These are phyloP conservation scores for Heterohyrax brucei DNA, from an alignment of 2,797 vertebrate species.

Conservation along the genomic window DNA sequence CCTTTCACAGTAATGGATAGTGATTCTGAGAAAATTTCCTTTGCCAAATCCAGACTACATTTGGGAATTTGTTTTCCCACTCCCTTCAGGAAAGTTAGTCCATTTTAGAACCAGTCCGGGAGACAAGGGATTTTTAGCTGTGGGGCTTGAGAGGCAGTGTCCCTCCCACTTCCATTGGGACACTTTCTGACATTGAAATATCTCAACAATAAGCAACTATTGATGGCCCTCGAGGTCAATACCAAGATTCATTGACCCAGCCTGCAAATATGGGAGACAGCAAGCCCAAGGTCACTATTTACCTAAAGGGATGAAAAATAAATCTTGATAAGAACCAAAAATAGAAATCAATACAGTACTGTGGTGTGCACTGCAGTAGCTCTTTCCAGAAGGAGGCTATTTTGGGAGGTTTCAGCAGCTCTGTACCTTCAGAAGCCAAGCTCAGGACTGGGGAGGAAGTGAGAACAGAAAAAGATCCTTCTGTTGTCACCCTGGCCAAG, in stretches of 20 bases:
- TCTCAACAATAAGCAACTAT: slow-evolving; percentile 82
- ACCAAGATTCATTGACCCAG: slow-evolving; percentile 84
- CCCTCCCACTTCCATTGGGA: not conserved
- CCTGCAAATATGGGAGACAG: slow-evolving; percentile 82
- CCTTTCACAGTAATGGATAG: slow-evolving; percentile 41
- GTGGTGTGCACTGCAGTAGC: slow-evolving; percentile 58
- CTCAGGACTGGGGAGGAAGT: slow-evolving; percentile 38
- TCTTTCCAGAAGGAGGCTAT: slow-evolving; percentile 67
- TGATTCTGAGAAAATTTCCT: slow-evolving; percentile 43
- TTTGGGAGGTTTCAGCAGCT: slow-evolving; percentile 68
- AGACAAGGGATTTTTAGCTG: slow-evolving; percentile 75
- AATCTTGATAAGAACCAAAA: slow-evolving; percentile 88
- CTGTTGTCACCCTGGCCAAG: slow-evolving; percentile 11
- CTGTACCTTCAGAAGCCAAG: slow-evolving; percentile 17
- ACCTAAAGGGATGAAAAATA: slow-evolving; percentile 87
- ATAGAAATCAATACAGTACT: slow-evolving; percentile 82
- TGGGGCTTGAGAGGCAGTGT: slow-evolving; percentile 66
- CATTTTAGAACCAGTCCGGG: slow-evolving; percentile 65
- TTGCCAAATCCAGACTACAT: not conserved
- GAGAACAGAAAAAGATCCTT: not conserved
- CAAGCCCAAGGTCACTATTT: slow-evolving; percentile 86
- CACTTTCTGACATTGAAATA: slow-evolving; percentile 25
- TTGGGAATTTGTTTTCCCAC: slow-evolving; percentile 56
- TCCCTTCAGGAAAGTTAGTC: slow-evolving; percentile 70
- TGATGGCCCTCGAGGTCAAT: slow-evolving; percentile 55